Evolutionary conservation across 2,113 vertebrate genomes (phyloP).

Genomic region (Gorsachius goisagi): DNA sequence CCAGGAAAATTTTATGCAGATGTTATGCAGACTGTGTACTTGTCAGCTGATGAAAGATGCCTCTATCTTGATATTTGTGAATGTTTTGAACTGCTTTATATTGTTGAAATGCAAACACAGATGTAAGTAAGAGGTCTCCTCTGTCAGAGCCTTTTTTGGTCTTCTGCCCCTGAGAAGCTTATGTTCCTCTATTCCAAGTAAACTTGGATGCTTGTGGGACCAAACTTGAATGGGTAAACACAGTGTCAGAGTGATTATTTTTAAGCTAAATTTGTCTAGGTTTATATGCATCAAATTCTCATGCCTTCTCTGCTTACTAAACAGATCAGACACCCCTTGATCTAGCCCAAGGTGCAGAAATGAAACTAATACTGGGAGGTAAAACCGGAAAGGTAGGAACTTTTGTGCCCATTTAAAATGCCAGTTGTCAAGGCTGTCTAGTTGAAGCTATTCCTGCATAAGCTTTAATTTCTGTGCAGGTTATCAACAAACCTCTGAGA

Average conservation of each 20-base stretch:
- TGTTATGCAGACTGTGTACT: neutral
- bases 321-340: constrained; percentile 87
- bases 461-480: constrained; percentile 63
- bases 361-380: constrained; percentile 80
- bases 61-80: neutral
- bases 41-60: neutral
- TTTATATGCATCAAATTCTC: neutral
- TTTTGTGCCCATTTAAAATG: neutral
- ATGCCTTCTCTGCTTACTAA: neutral
- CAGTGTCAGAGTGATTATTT: neutral
- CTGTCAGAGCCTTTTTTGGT: neutral
- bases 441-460: neutral
- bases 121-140: neutral
- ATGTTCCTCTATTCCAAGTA: neutral
- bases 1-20: neutral
- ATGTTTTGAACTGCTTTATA: neutral
- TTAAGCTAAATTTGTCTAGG: neutral
- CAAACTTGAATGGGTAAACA: neutral
- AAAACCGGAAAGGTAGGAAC: constrained; percentile 80
- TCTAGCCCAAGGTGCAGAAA: constrained; percentile 82
- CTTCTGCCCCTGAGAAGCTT: neutral
- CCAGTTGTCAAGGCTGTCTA: neutral
- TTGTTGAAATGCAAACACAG: neutral
- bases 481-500: constrained; percentile 72
- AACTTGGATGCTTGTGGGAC: neutral